phyloP scores from a whole-genome alignment of 2,888 invertebrate species.

The Philonicus albiceps region DNA sequence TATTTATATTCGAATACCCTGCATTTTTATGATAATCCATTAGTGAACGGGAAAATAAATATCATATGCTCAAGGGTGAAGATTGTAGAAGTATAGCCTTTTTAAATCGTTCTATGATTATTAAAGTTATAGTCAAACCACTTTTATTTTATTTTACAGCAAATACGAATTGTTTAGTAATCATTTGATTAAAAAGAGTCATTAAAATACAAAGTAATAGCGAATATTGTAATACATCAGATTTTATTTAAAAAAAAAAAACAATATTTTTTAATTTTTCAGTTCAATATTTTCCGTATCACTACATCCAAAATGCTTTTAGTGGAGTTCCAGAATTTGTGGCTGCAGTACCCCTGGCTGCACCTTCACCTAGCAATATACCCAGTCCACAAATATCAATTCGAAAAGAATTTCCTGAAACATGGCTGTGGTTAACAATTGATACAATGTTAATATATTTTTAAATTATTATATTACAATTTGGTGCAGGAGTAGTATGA shows the following conservation, averaged over 20 bases:
- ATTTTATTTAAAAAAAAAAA: not conserved
- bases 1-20: not conserved
- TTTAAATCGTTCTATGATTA: not conserved
- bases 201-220: not conserved
- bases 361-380: not conserved
- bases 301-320: not conserved
- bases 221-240: not conserved
- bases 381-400: not conserved
- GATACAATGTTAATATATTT: not conserved
- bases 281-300: not conserved
- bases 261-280: not conserved
- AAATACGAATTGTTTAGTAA: too few relatives aligned
- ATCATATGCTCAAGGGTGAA: not conserved
- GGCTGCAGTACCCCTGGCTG: not conserved
- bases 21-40: not conserved
- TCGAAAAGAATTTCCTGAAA: slow-evolving; percentile 41
- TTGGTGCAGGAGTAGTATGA: not conserved
- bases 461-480: not conserved
- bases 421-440: not conserved
- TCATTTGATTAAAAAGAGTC: too few relatives aligned
- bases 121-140: too few relatives aligned
- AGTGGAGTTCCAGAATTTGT: not conserved
- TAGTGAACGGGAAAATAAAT: not conserved
- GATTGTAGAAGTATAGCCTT: not conserved
- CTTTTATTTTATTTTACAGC: too few relatives aligned